phyloP scores from a whole-genome alignment of 2,797 vertebrate genomes.

The Microchirus variegatus region DNA sequence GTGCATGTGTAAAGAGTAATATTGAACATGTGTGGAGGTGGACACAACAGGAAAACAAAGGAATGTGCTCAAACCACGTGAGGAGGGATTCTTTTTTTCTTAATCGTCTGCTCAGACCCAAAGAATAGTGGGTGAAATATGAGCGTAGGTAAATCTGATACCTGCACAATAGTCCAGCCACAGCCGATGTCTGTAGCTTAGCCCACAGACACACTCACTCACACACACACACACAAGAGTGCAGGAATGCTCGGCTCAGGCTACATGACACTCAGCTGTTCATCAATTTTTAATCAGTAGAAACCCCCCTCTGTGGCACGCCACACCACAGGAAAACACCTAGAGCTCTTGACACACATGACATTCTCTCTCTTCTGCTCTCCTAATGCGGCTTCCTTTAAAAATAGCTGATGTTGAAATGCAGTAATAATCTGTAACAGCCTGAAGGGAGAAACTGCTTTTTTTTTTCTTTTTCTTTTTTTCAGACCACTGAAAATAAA shows the following conservation, averaged over 20 bases:
- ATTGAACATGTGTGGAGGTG: background rate
- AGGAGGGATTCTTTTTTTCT: slow-evolving; percentile 15
- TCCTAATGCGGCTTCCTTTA: slow-evolving; percentile 18
- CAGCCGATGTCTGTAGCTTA: slow-evolving; percentile 34
- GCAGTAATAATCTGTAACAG: slow-evolving; percentile 30
- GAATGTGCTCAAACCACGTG: slow-evolving; percentile 7
- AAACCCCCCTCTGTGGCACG: slow-evolving; percentile 52
- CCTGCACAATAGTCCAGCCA: slow-evolving; percentile 52
- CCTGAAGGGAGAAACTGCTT: slow-evolving; percentile 4
- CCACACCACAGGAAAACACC: slow-evolving; percentile 64
- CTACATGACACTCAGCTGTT: slow-evolving; percentile 65
- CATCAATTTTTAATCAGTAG: slow-evolving; percentile 78
- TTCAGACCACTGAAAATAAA: slow-evolving; percentile 24
- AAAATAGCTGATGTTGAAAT: slow-evolving; percentile 43
- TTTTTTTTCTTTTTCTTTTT: background rate
- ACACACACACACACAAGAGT: slow-evolving; percentile 52
- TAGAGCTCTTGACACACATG: slow-evolving; percentile 37
- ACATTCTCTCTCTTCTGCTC: slow-evolving; percentile 11
- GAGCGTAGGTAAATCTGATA: slow-evolving; percentile 68
- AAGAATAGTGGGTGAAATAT: slow-evolving; percentile 50
- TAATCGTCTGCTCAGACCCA: background rate
- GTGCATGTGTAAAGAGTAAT: background rate
- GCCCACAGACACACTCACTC: slow-evolving; percentile 26
- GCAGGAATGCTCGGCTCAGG: slow-evolving; percentile 70
- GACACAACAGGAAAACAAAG: background rate